Conservation (phyloP, 2,888 invertebrate genomes). For the Heliconius ismenius region DNA sequence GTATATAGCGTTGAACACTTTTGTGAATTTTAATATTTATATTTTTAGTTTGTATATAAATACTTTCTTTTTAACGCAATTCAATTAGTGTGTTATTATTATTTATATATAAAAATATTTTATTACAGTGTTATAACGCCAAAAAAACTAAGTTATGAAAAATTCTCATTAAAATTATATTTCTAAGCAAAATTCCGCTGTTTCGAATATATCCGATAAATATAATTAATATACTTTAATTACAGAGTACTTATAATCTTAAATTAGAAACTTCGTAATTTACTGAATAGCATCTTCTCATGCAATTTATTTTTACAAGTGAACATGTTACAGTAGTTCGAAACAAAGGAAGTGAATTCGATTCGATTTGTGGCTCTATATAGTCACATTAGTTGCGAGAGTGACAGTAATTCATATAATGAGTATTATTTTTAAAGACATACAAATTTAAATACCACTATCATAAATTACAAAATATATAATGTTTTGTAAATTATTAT, state of each 20-base stretch:
- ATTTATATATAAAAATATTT: not conserved
- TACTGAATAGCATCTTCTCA: not conserved
- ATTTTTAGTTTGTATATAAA: not conserved
- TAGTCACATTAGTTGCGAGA: too few species aligned
- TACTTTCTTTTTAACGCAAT: not conserved
- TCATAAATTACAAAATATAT: too few species aligned
- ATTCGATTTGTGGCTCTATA: not conserved
- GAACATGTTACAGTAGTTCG: not conserved
- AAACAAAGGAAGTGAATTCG: not conserved
- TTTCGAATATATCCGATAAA: conserved; percentile 31
- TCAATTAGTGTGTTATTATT: not conserved
- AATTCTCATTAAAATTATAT: not conserved
- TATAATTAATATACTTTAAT: conserved; percentile 31
- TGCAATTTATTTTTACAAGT: not conserved
- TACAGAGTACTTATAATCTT: conserved; percentile 20
- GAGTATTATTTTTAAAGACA: too few species aligned
- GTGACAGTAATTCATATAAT: too few species aligned
- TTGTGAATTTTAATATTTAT: not conserved
- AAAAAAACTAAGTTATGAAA: not conserved
- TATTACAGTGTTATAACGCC: not conserved
- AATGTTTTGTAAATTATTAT: too few species aligned
- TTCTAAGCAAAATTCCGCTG: not conserved
- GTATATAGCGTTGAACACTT: not conserved
- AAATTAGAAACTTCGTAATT: conserved; percentile 1
- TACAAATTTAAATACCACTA: too few species aligned